Evolutionary conservation across 2,888 invertebrate species (phyloP).

Genomic region (Prosopocoilus inquinatus): DNA sequence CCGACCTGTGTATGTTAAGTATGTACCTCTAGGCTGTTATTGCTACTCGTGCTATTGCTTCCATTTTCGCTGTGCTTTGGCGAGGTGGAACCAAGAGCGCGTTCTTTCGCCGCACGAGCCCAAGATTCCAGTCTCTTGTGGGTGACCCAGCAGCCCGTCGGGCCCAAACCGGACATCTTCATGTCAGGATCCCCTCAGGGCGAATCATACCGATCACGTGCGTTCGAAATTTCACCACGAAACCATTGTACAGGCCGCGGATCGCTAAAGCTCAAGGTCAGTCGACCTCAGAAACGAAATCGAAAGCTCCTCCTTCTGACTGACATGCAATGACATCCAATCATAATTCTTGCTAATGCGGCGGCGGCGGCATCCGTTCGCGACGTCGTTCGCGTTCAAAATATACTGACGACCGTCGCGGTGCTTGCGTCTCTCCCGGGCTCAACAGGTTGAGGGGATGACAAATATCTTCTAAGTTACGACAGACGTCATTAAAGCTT

Average conservation of each 20-base stretch:
- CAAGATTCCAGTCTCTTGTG: conserved; percentile 75
- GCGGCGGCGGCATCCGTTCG: conserved; percentile 4
- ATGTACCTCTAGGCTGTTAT: conserved; percentile 49
- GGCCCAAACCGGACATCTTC: conserved; percentile 60
- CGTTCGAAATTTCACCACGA: too few species aligned
- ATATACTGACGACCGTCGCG: conserved; percentile 32
- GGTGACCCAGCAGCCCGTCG: conserved; percentile 74
- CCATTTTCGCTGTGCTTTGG: conserved; percentile 53
- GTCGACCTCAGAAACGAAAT: too few species aligned
- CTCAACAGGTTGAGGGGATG: conserved; percentile 47
- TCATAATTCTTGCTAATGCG: conserved; percentile 7
- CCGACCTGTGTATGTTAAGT: conserved; percentile 13
- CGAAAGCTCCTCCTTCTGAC: too few species aligned
- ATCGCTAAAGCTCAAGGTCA: too few species aligned
- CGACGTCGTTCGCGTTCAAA: conserved; percentile 31
- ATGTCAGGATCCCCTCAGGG: neutral
- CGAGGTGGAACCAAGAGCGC: conserved; percentile 52
- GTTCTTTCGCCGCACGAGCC: conserved; percentile 72
- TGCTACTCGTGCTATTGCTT: conserved; percentile 54
- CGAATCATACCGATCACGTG: neutral
- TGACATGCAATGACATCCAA: neutral
- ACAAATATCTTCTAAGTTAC: conserved; percentile 9
- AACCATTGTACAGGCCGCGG: too few species aligned
- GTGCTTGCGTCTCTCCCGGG: conserved; percentile 35
- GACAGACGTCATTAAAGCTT: neutral